A percentile compares a stretch with the other conserved stretches of the same genome.
These are phyloP conservation scores for Noturus placidus DNA, from an alignment of 2,113 vertebrate species.

Conservation along the genomic window DNA sequence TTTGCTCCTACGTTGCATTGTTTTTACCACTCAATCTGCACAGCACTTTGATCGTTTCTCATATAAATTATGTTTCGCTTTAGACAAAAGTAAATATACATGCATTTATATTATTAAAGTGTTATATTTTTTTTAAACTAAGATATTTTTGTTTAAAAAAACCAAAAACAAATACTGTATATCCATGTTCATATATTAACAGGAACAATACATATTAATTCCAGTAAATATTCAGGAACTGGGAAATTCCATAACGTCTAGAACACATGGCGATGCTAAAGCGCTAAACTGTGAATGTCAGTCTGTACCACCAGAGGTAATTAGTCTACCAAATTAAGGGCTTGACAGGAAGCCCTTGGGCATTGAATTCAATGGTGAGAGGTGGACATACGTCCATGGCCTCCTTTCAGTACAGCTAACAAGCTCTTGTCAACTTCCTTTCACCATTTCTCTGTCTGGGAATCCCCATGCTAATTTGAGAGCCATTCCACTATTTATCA, in stretches of 20 bases:
- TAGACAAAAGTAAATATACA: not conserved
- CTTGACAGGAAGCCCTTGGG: constrained; percentile 36
- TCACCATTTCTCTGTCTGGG: not conserved
- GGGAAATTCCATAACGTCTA: not conserved
- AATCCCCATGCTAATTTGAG: not conserved
- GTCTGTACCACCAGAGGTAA: constrained; percentile 54
- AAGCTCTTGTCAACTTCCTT: not conserved
- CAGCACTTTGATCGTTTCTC: not conserved
- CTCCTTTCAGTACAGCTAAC: constrained; percentile 2
- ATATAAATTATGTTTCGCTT: constrained; percentile 11
- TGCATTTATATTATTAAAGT: not conserved
- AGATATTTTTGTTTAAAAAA: not conserved
- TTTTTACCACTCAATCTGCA: no score
- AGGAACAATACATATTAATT: not conserved
- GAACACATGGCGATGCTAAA: not conserved
- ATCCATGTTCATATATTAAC: not conserved
- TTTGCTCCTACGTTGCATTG: no score
- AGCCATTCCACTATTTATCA: not conserved
- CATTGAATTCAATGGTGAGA: constrained; percentile 40
- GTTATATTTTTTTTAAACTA: no score
- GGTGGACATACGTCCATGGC: not conserved
- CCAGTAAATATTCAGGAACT: not conserved
- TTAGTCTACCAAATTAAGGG: constrained; percentile 58
- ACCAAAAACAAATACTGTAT: not conserved
- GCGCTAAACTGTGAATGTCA: constrained; percentile 11